These are phyloP conservation scores for Remorina albescens DNA, from an alignment of 2,797 vertebrate species.

Conservation along the genomic window DNA sequence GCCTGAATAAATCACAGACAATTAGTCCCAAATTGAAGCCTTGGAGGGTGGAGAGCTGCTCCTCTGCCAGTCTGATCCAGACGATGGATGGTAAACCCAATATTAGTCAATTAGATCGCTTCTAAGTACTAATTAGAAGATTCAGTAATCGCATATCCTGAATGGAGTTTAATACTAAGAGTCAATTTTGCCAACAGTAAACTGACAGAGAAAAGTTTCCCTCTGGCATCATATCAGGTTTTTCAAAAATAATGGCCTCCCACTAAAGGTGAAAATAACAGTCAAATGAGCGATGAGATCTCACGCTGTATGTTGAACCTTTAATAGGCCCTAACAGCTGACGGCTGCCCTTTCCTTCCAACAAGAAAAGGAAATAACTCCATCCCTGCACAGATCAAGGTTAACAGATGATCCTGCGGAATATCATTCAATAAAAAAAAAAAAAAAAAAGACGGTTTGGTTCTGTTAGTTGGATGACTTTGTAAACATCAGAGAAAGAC, in stretches of 20 bases:
- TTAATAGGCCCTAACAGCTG: neutral
- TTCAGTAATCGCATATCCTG: conserved; percentile 25
- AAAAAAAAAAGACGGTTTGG: too few relatives aligned
- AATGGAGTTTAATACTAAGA: conserved; percentile 25
- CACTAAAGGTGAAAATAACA: neutral
- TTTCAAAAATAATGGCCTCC: neutral
- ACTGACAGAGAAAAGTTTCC: neutral
- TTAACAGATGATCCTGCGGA: too few relatives aligned
- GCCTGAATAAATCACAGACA: conserved; percentile 69
- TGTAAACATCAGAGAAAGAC: neutral
- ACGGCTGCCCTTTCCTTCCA: neutral
- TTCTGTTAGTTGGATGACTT: neutral
- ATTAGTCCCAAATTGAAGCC: conserved; percentile 66
- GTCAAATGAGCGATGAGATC: neutral
- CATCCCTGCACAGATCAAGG: neutral
- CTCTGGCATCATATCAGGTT: neutral
- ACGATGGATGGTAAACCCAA: conserved; percentile 46
- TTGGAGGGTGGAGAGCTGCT: conserved; percentile 38
- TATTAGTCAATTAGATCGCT: conserved; percentile 56
- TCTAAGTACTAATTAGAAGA: conserved; percentile 45
- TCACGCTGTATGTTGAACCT: neutral
- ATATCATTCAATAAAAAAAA: neutral
- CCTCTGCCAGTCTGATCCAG: conserved; percentile 46
- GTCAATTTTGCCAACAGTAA: conserved; percentile 25
- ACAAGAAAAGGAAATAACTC: neutral